Conservation (phyloP, 2,888 invertebrate species). For the Carabus problematicus region DNA sequence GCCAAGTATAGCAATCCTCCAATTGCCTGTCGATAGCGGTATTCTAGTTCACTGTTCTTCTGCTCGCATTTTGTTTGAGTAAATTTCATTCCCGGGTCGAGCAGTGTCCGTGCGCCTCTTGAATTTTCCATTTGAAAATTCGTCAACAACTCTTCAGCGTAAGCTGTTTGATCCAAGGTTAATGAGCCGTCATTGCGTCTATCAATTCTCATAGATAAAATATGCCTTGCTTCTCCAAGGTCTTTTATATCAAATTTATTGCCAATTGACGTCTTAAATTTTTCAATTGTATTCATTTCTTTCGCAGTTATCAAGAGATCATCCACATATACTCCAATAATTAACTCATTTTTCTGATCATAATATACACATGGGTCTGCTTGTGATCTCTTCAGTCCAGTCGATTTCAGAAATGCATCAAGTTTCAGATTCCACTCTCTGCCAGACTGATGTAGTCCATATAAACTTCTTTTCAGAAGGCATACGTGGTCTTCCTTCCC, state of each 20-base stretch:
- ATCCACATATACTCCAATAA: slow-evolving; percentile 16
- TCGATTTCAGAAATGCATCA: slow-evolving; percentile 12
- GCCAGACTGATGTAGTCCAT: slow-evolving; percentile 13
- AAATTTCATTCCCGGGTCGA: slow-evolving; percentile 13
- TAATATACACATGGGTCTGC: slow-evolving; percentile 28
- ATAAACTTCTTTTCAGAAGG: slow-evolving; percentile 16
- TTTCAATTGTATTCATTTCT: neutral
- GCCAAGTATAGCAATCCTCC: slow-evolving; percentile 21
- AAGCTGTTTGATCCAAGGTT: slow-evolving; percentile 14
- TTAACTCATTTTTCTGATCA: slow-evolving; percentile 2
- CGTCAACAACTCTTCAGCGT: slow-evolving; percentile 14
- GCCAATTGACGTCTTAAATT: slow-evolving; percentile 9
- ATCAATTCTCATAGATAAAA: slow-evolving; percentile 8
- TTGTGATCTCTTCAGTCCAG: slow-evolving; percentile 3
- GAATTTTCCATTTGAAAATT: slow-evolving; percentile 8
- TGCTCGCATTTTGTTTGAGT: neutral
- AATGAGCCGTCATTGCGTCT: slow-evolving; percentile 1
- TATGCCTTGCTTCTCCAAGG: slow-evolving; percentile 19
- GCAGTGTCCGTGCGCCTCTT: slow-evolving; percentile 3
- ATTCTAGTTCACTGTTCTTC: neutral
- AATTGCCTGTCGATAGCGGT: slow-evolving; percentile 12
- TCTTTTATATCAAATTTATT: slow-evolving; percentile 14
- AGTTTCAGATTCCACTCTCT: slow-evolving; percentile 13
- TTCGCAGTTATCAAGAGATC: slow-evolving; percentile 7
- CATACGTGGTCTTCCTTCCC: slow-evolving; percentile 14